Base-by-base conservation (phyloP, 35 echinoderm and acorn worm species). In the Lytechinus pictus region DNA sequence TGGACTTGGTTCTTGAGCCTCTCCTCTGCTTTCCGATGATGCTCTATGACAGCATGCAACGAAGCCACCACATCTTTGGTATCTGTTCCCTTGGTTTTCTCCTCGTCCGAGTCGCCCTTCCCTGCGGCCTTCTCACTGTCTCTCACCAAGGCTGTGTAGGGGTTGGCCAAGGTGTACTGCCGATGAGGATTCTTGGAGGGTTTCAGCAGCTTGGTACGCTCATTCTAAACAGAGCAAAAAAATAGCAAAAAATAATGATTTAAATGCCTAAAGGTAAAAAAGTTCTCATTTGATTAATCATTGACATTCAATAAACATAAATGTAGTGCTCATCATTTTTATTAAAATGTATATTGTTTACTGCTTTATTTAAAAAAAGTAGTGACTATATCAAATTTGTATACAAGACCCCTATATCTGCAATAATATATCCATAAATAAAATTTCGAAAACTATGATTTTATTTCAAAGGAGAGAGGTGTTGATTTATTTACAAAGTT, bases 1-100 rank as follows among this genome's bases (percentile, higher is more conserved):
- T 98, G 94, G 57, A 99, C 27, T 86, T 99, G 97, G 44, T 54
- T 28, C 28, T 89, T 97, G 97, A 99, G 98, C 52, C 97, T 95
- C n/a, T 96, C 94, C 91, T 99, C 97, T 54, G 96, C 98, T 86
- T 97, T 98, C 92, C 95, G 96, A 92, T 99, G 98, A 52, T 97
- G 94, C 8, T 94, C 97, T 54, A 98, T 96, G 94, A 99, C 92
- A 2, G 94, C 96, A 60, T 99, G 95, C 12, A 99, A 93, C 86
- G 86, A 97, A 3, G 94, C 94, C 54, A 98, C 79, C 5, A 96
- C 94, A 54, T 99, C 97, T 52, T 93, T 92, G 91, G 94, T 54
- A 27, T 86, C 95, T 9, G 94, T 16, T 52, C 79, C 55, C 28
- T 97, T 96, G 28, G 33, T 93, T 24, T 96, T 92, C 55, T 94